phyloP scores from a whole-genome alignment of 64 coral and sea anemone genomes.

The Platygyra sinensis region DNA sequence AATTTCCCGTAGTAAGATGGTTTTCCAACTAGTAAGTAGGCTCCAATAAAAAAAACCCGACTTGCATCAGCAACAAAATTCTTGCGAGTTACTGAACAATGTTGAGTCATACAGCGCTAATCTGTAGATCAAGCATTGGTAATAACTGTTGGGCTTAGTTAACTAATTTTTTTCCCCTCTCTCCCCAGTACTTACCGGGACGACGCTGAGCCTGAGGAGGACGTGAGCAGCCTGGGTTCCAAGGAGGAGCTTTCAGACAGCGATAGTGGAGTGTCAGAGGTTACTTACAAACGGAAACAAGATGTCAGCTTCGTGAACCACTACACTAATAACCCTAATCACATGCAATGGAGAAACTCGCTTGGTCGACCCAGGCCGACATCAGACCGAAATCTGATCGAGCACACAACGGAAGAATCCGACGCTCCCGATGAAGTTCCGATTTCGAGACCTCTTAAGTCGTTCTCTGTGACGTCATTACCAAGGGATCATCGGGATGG shows the following conservation, averaged over 20 bases:
- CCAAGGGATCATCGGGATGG: slow-evolving; percentile 53
- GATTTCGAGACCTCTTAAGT: slow-evolving; percentile 22
- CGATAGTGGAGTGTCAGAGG: slow-evolving; percentile 43
- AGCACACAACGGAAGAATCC: slow-evolving; percentile 62
- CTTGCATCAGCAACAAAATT: too few species aligned
- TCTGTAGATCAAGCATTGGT: too few species aligned
- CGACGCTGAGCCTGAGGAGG: slow-evolving; percentile 17
- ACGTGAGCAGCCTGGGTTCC: slow-evolving; percentile 56
- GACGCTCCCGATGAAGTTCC: slow-evolving; percentile 53
- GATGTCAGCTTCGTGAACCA: slow-evolving; percentile 23
- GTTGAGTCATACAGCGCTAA: too few species aligned
- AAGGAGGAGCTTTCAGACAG: slow-evolving; percentile 54
- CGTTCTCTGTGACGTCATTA: slow-evolving; percentile 46
- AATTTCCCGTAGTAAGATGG: too few species aligned
- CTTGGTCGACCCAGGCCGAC: slow-evolving; percentile 6
- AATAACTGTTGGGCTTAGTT: neutral
- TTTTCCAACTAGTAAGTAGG: too few species aligned
- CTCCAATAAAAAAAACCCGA: too few species aligned
- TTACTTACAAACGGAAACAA: slow-evolving; percentile 48
- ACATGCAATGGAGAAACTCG: slow-evolving; percentile 29
- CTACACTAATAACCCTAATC: slow-evolving; percentile 31
- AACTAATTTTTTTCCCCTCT: neutral
- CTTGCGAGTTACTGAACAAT: too few species aligned
- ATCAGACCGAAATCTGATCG: slow-evolving; percentile 20
- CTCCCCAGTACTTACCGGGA: slow-evolving; percentile 56